phyloP scores from a whole-genome alignment of 2,113 vertebrate species.

The Tupaia tana region DNA sequence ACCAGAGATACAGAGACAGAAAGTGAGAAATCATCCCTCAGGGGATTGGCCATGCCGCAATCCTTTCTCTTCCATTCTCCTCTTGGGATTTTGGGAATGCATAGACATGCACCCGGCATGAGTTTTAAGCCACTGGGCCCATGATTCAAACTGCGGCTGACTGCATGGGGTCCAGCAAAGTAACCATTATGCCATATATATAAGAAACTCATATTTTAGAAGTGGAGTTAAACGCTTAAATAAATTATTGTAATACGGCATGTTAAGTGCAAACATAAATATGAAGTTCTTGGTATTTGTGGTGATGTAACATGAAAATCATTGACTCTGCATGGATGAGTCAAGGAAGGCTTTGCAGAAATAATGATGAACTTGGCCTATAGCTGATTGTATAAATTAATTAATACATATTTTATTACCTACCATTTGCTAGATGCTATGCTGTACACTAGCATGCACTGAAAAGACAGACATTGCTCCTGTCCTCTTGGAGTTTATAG shows the following conservation, averaged over 20 bases:
- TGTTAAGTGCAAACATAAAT: background rate
- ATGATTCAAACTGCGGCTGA: no score
- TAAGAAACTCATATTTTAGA: constrained; percentile 27
- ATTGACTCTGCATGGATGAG: background rate
- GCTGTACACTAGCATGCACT: background rate
- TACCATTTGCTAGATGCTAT: constrained; percentile 30
- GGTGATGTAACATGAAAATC: background rate
- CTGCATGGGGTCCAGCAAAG: no score
- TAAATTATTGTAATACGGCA: background rate
- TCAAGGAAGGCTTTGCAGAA: constrained; percentile 2
- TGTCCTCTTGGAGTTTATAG: constrained; percentile 32
- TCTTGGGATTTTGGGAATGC: no score
- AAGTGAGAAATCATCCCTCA: no score
- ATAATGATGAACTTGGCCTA: constrained; percentile 1
- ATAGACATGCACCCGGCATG: no score
- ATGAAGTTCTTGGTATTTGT: background rate
- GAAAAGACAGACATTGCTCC: background rate
- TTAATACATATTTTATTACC: constrained; percentile 15
- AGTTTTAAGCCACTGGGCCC: no score
- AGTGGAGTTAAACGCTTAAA: background rate
- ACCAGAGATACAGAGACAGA: no score
- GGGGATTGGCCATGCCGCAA: no score
- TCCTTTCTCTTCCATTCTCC: no score
- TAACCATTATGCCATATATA: background rate
- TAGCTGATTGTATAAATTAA: constrained; percentile 31